These are phyloP conservation scores for Lanius ludovicianus DNA, from an alignment of 2,113 vertebrate genomes.

Conservation along the genomic window DNA sequence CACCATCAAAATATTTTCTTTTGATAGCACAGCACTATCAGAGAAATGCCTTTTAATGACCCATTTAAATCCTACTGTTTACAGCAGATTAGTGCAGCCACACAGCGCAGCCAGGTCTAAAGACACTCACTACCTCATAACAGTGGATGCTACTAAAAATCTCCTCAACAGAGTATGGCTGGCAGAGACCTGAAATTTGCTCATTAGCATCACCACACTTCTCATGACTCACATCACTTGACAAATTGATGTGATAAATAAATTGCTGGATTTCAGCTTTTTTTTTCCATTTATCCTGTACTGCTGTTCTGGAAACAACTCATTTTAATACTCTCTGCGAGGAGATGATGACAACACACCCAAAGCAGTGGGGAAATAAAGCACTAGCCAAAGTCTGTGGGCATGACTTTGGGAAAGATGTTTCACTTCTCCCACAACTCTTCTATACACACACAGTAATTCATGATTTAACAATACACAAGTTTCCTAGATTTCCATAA, in stretches of 20 bases:
- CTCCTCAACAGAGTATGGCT: background rate
- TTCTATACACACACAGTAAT: background rate
- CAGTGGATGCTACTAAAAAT: background rate
- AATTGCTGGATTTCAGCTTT: background rate
- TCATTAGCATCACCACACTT: background rate
- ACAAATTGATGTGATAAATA: background rate
- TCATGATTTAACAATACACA: background rate
- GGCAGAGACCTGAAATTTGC: background rate
- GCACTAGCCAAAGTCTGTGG: background rate
- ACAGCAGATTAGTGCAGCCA: background rate
- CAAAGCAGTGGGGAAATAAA: background rate
- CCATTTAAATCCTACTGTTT: background rate
- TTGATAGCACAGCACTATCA: background rate
- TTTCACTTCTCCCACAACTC: background rate
- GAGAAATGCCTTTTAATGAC: background rate
- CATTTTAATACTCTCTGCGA: background rate
- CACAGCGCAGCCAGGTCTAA: background rate
- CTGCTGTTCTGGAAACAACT: background rate
- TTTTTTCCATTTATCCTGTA: background rate
- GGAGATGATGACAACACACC: background rate
- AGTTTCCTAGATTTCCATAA: background rate
- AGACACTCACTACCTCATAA: background rate
- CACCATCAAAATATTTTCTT: conserved; percentile 16
- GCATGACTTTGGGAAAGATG: background rate
- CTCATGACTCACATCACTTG: background rate